Evolutionary conservation across 2,113 vertebrate species (phyloP).

Genomic region (Bothrops jararaca): DNA sequence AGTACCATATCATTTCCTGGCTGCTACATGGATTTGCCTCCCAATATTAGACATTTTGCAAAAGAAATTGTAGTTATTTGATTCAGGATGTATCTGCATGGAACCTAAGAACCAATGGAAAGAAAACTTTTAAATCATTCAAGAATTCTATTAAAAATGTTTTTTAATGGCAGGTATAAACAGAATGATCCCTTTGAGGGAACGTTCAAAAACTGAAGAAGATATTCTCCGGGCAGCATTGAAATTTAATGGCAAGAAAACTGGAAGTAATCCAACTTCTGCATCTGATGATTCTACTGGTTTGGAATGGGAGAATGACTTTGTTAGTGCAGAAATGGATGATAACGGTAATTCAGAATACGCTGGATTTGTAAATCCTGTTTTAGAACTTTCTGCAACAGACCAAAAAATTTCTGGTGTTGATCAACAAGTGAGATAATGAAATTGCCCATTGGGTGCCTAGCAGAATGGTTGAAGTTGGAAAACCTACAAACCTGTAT

Average conservation of each 20-base stretch:
- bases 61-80: neutral
- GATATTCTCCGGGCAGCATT: slow-evolving; percentile 92
- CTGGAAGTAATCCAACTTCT: slow-evolving; percentile 81
- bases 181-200: slow-evolving; percentile 82
- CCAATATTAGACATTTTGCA: neutral
- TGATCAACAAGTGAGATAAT: slow-evolving; percentile 79
- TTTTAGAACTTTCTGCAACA: slow-evolving; percentile 78
- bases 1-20: neutral
- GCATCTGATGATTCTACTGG: slow-evolving; percentile 91
- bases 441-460: neutral
- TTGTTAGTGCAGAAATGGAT: slow-evolving; percentile 85
- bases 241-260: slow-evolving; percentile 68
- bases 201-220: slow-evolving; percentile 93
- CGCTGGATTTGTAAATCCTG: slow-evolving; percentile 90
- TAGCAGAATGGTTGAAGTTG: slow-evolving; percentile 49
- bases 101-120: neutral
- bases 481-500: neutral
- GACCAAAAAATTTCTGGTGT: slow-evolving; percentile 49
- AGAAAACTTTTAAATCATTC: neutral
- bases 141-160: neutral
- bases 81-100: neutral
- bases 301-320: slow-evolving; percentile 97
- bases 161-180: slow-evolving; percentile 81
- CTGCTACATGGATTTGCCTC: neutral
- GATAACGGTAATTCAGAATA: slow-evolving; percentile 86